Conservation (phyloP, 2,113 vertebrate genomes). For the Carettochelys insculpta region DNA sequence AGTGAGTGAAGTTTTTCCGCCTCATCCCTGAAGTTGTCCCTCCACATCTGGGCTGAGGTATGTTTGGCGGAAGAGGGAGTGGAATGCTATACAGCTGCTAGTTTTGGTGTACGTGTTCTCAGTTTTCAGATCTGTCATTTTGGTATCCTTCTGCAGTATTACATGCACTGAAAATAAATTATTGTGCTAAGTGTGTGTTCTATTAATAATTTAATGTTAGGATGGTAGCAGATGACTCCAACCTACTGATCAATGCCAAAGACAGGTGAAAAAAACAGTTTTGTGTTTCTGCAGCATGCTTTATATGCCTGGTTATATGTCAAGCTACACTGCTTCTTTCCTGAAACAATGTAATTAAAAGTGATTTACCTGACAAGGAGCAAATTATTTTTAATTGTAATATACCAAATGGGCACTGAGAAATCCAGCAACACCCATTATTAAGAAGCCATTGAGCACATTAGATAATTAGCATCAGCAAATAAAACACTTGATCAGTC, state of each 20-base stretch:
- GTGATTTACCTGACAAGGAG: neutral
- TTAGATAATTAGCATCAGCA: neutral
- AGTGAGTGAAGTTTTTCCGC: neutral
- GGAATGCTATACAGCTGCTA: neutral
- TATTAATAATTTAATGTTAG: neutral
- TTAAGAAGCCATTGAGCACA: neutral
- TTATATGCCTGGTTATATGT: neutral
- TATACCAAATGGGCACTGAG: neutral
- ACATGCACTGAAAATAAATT: neutral
- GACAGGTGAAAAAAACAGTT: neutral
- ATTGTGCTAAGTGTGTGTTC: neutral
- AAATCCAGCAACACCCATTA: neutral
- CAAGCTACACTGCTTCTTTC: neutral
- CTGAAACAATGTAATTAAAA: neutral
- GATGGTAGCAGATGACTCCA: neutral
- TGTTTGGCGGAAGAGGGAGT: neutral
- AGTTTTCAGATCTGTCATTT: neutral
- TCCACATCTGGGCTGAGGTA: neutral
- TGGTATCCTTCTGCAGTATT: neutral
- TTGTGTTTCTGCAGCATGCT: neutral
- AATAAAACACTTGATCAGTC: neutral
- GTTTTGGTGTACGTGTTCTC: neutral
- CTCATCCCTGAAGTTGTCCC: accelerated
- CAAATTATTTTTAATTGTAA: neutral
- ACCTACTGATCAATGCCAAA: neutral